These are phyloP conservation scores for Procavia capensis DNA, from an alignment of 2,113 vertebrate genomes.

Conservation along the genomic window DNA sequence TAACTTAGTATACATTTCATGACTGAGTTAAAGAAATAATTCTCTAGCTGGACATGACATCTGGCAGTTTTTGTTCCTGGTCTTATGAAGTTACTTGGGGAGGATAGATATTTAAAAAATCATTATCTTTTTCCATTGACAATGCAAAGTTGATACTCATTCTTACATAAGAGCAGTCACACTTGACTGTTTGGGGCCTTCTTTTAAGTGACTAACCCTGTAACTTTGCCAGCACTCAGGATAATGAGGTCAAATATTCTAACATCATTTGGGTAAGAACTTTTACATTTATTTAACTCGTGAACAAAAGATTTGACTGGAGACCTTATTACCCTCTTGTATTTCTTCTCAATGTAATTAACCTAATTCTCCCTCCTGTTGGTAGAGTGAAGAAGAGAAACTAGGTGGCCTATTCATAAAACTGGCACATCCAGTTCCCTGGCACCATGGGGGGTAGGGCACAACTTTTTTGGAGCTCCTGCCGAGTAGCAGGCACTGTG, in stretches of 20 bases:
- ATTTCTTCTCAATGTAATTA: conserved; percentile 81
- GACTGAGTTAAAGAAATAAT: background rate
- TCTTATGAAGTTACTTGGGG: conserved; percentile 17
- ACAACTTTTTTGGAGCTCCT: background rate
- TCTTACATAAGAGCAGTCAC: background rate
- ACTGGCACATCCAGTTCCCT: conserved; percentile 63
- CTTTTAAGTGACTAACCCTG: conserved; percentile 3
- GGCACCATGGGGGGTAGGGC: background rate
- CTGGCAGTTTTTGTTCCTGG: background rate
- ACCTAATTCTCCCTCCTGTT: conserved; percentile 78
- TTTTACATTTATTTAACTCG: conserved; percentile 79
- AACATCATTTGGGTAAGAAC: conserved; percentile 58
- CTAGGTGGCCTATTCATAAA: conserved; percentile 80
- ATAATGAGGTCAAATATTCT: conserved; percentile 69
- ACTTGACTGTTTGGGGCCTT: background rate
- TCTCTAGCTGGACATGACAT: background rate
- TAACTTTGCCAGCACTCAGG: background rate
- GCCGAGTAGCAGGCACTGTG: background rate
- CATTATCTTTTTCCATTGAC: background rate
- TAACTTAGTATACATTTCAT: background rate
- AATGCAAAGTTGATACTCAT: background rate
- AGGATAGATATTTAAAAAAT: background rate
- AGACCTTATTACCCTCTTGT: conserved; percentile 74
- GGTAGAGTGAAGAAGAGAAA: conserved; percentile 57
- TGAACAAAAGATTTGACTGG: conserved; percentile 68